These are phyloP conservation scores for Agrochola lota DNA, from an alignment of 2,888 invertebrate genomes.

Conservation along the genomic window DNA sequence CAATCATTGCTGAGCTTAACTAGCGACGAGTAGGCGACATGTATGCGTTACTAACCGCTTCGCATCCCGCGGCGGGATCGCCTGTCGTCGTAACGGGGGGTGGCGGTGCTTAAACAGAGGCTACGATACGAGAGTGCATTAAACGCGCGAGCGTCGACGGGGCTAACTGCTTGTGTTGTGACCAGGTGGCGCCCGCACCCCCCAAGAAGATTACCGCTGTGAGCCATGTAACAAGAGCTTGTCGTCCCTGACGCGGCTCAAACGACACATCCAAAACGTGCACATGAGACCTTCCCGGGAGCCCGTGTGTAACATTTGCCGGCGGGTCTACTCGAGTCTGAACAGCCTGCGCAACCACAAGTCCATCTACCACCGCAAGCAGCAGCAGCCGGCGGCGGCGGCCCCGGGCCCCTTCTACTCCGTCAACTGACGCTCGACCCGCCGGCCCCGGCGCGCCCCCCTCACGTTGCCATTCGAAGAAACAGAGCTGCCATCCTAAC, in stretches of 20 bases:
- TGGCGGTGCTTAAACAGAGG: constrained; percentile 90
- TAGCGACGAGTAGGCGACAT: constrained; percentile 79
- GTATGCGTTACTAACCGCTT: constrained; percentile 87
- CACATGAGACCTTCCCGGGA: constrained; percentile 97
- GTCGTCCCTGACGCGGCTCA: constrained; percentile 96
- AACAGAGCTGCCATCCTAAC: constrained; percentile 88
- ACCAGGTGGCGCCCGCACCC: constrained; percentile 94
- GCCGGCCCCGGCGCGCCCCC: constrained; percentile 58
- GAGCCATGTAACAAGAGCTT: constrained; percentile 98
- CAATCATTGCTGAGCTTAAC: constrained; percentile 82
- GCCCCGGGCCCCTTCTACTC: constrained; percentile 85
- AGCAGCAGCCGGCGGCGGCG: constrained; percentile 90
- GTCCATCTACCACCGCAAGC: constrained; percentile 97
- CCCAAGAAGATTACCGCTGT: constrained; percentile 97
- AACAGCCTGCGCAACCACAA: constrained; percentile 97
- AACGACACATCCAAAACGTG: constrained; percentile 97
- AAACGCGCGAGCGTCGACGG: constrained; percentile 88
- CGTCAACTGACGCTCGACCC: constrained; percentile 85
- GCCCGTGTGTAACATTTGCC: constrained; percentile 97
- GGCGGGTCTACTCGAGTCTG: constrained; percentile 97
- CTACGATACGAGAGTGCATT: constrained; percentile 90
- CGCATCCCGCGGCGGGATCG: constrained; percentile 83
- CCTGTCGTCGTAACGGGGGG: constrained; percentile 87
- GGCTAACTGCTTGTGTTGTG: constrained; percentile 90
- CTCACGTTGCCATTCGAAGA: constrained; percentile 84